Percentiles rank a stretch among this genome's conserved stretches.
Evolutionary conservation across 2,888 invertebrate species (phyloP).

Genomic region (Temnothorax ravouxi): DNA sequence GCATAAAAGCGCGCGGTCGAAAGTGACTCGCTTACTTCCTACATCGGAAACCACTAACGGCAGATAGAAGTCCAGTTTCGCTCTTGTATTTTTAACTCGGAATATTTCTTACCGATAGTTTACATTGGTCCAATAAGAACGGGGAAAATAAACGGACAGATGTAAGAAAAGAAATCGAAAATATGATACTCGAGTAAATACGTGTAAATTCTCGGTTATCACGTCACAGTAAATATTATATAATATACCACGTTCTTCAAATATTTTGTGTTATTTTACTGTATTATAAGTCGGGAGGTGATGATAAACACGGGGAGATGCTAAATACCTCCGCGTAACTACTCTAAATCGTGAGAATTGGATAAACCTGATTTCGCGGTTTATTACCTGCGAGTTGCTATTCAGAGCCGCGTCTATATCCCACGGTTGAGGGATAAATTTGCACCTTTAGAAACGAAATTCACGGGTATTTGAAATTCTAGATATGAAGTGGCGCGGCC

Average conservation of each 20-base stretch:
- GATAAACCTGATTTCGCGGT: constrained; percentile 16
- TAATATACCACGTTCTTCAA: too few relatives aligned
- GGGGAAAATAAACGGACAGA: not conserved
- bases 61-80: constrained; percentile 32
- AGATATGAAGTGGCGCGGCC: constrained; percentile 20
- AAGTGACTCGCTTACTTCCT: constrained; percentile 42
- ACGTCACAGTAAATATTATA: not conserved
- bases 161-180: not conserved
- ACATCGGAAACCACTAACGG: constrained; percentile 50
- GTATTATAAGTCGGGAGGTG: not conserved
- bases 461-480: constrained; percentile 44
- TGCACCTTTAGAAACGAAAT: constrained; percentile 45
- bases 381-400: constrained; percentile 16
- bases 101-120: constrained; percentile 44
- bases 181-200: not conserved
- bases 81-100: constrained; percentile 44
- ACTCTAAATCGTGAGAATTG: not conserved
- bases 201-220: not conserved
- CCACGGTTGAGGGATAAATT: constrained; percentile 27
- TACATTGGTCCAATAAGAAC: not conserved
- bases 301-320: not conserved
- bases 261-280: not conserved
- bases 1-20: constrained; percentile 15
- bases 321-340: not conserved
- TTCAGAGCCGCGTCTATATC: not conserved